phyloP scores from a whole-genome alignment of 92 coral and sea anemone genomes.

The Actinostola sp. region DNA sequence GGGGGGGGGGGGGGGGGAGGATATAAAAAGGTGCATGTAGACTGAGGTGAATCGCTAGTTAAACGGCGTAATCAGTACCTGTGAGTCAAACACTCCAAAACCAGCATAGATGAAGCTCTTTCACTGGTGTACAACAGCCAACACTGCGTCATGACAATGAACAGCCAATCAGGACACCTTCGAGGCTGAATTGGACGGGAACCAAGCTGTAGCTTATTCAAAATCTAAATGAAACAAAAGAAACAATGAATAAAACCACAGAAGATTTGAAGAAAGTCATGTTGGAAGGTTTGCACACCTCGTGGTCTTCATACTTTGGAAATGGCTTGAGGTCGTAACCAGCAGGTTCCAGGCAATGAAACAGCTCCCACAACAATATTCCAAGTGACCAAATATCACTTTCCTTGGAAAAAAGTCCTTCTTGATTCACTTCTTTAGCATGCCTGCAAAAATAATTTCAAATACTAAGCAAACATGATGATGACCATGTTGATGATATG shows the following conservation, averaged over 20 bases:
- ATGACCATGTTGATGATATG: too few species aligned
- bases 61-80: conserved; percentile 23
- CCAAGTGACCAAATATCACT: conserved; percentile 58
- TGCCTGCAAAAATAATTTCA: conserved; percentile 22
- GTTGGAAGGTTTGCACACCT: conserved; percentile 6
- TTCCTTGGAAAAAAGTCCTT: conserved; percentile 22
- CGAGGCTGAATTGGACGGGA: conserved; percentile 42
- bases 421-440: conserved; percentile 40
- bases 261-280: neutral
- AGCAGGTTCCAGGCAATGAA: conserved; percentile 21
- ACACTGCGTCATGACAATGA: conserved; percentile 60
- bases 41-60: too few species aligned
- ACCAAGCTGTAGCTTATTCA: conserved; percentile 17
- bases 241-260: neutral
- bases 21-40: too few species aligned
- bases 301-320: neutral
- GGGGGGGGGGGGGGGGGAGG: too few species aligned
- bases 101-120: conserved; percentile 62
- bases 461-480: too few species aligned
- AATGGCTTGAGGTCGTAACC: conserved; percentile 7
- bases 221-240: conserved; percentile 13
- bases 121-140: conserved; percentile 55
- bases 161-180: conserved; percentile 69
- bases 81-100: conserved; percentile 64
- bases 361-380: conserved; percentile 39